These are phyloP conservation scores for Alloscopus bannaensis DNA, from an alignment of 2,888 invertebrate genomes.

Conservation along the genomic window DNA sequence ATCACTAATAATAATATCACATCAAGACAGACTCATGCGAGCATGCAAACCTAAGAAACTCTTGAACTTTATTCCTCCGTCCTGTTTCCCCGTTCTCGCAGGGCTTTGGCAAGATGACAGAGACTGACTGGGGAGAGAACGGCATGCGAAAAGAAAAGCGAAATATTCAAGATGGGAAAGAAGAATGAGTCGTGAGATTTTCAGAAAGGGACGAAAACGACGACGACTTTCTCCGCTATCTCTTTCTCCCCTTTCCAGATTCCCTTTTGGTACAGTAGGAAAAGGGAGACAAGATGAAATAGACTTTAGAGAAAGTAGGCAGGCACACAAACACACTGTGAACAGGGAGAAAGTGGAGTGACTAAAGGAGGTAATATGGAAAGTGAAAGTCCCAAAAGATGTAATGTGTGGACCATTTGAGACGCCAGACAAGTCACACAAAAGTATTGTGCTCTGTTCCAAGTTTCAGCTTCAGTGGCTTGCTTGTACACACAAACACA, in stretches of 20 bases:
- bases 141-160: neutral
- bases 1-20: constrained; percentile 17
- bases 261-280: constrained; percentile 1
- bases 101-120: constrained; percentile 49
- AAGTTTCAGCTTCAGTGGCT: no score
- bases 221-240: neutral
- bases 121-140: constrained; percentile 21
- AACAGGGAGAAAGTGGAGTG: constrained; percentile 26
- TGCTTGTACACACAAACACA: no score
- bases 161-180: neutral
- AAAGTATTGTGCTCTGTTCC: no score
- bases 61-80: neutral
- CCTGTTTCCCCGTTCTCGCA: neutral
- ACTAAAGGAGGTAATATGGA: constrained; percentile 22
- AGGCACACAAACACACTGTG: constrained; percentile 25
- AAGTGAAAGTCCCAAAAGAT: constrained; percentile 46
- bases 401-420: no score
- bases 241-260: neutral
- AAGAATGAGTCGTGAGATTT: neutral
- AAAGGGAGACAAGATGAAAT: constrained; percentile 18
- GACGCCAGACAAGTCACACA: no score
- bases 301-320: constrained; percentile 35
- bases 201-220: constrained; percentile 10
- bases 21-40: constrained; percentile 24
- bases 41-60: constrained; percentile 9